Evolutionary conservation across 2,113 vertebrate genomes (phyloP), one percentile per base, ranked within the genome.

Genomic region (Tretioscincus oriximinensis): DNA sequence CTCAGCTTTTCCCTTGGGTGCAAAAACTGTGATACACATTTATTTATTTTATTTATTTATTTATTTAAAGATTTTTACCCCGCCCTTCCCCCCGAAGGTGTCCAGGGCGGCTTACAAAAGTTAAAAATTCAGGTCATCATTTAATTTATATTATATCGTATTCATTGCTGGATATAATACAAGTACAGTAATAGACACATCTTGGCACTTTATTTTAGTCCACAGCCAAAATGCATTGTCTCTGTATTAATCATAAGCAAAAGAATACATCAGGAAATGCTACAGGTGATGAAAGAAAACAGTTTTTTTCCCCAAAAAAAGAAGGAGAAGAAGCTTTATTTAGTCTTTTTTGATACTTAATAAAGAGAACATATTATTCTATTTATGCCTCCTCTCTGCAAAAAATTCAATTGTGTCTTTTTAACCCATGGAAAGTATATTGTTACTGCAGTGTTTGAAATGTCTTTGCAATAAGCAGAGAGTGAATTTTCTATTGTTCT

Each of bases 91-190:
- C n/a, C n/a, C n/a, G n/a, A n/a, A n/a, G n/a, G n/a, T n/a, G n/a
- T n/a, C n/a, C n/a, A n/a, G n/a, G n/a, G n/a, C n/a, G n/a, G n/a
- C n/a, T n/a, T n/a, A n/a, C n/a, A n/a, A n/a, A n/a, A n/a, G n/a
- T n/a, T n/a, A n/a, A n/a, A n/a, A n/a, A n/a, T n/a, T n/a, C n/a
- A n/a, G n/a, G n/a, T n/a, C n/a, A n/a, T n/a, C n/a, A n/a, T n/a
- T 90, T 91, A 83, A 93, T 91, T 91, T 92, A 89, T 82, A 88
- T 91, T 85, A 89, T 88, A 91, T 91, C 93, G 76, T 80, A 88
- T 81, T 90, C 91, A 78, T 85, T 92, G 81, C 76, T 91, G 79
- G 78, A 91, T 74, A 81, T 81, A 81, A 47, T 73, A 79, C 82
- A 92, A 91, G 84, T 80, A 84, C 75, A 87, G 84, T 91, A 87